phyloP scores from a whole-genome alignment of 2,797 vertebrate species.

The Coregonus suidteri region DNA sequence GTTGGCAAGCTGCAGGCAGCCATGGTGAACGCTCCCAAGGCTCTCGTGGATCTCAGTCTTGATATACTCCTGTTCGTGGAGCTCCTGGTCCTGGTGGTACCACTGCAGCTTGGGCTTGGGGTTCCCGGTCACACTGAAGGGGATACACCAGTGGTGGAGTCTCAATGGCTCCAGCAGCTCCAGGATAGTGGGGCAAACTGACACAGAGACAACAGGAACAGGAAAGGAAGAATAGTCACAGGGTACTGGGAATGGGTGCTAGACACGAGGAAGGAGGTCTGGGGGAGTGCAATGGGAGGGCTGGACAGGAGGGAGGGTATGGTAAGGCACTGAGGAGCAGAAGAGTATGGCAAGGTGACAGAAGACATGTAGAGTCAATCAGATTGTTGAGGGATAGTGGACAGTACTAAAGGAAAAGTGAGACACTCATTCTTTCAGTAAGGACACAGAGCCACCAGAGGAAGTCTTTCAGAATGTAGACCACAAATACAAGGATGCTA shows the following conservation, averaged over 20 bases:
- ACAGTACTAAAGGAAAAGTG: background rate
- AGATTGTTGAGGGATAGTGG: constrained; percentile 55
- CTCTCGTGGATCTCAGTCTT: constrained; percentile 86
- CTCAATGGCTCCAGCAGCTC: constrained; percentile 85
- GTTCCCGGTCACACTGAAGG: constrained; percentile 95
- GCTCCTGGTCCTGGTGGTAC: constrained; percentile 83
- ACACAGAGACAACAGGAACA: constrained; percentile 29
- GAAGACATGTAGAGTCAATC: constrained; percentile 65
- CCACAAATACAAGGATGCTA: background rate
- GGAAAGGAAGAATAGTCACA: constrained; percentile 62
- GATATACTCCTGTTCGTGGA: constrained; percentile 90
- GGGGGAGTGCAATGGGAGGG: constrained; percentile 4
- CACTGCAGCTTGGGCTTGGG: constrained; percentile 89
- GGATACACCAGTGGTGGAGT: constrained; percentile 97
- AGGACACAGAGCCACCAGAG: background rate
- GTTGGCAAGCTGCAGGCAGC: constrained; percentile 93
- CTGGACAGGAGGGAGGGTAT: constrained; percentile 39
- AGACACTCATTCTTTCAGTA: background rate
- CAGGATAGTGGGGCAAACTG: constrained; percentile 92
- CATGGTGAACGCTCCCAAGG: constrained; percentile 90
- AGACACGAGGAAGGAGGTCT: constrained; percentile 43
- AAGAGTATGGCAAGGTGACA: constrained; percentile 60
- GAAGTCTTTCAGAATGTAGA: background rate
- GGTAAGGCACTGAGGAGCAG: constrained; percentile 42
- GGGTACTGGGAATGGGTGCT: constrained; percentile 59